A percentile compares a stretch with the other conserved stretches of the same genome.
These are phyloP conservation scores for Phlogophora meticulosa DNA, from an alignment of 2,888 invertebrate genomes.

Conservation along the genomic window DNA sequence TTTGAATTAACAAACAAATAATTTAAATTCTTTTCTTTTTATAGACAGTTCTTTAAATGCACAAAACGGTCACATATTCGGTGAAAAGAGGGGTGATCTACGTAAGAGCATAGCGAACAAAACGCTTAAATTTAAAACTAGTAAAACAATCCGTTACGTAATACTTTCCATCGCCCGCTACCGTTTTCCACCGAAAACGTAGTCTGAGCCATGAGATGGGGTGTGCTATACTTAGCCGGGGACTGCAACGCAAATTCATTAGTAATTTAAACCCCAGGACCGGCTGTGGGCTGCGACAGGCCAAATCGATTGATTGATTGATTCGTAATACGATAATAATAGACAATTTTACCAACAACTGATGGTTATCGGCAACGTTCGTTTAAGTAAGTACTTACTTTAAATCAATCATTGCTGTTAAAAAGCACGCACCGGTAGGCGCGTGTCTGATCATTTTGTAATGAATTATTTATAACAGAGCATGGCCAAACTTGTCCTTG, in stretches of 20 bases:
- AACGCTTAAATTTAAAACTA: constrained; percentile 3
- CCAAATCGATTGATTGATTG: constrained; percentile 55
- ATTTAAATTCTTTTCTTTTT: too few relatives aligned
- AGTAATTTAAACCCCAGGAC: constrained; percentile 48
- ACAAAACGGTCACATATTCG: background rate
- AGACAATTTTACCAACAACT: constrained; percentile 43
- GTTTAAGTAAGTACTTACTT: constrained; percentile 17
- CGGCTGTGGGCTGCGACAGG: constrained; percentile 22
- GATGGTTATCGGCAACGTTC: constrained; percentile 55
- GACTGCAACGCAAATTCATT: constrained; percentile 44
- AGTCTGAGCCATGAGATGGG: constrained; percentile 12
- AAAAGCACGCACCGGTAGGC: constrained; percentile 39
- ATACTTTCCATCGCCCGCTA: constrained; percentile 13
- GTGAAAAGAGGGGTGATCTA: too few relatives aligned
- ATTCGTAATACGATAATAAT: constrained; percentile 47
- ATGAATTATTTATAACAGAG: constrained; percentile 57
- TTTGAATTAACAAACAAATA: too few relatives aligned
- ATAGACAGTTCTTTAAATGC: background rate
- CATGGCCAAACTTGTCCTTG: constrained; percentile 57
- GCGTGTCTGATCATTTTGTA: constrained; percentile 57
- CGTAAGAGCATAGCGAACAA: background rate
- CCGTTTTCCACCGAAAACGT: constrained; percentile 7
- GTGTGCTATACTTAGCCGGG: constrained; percentile 47
- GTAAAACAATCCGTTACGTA: background rate
- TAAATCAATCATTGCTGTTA: constrained; percentile 60